Conservation (phyloP, 2,113 vertebrate genomes). For the Anas platyrhynchos region DNA sequence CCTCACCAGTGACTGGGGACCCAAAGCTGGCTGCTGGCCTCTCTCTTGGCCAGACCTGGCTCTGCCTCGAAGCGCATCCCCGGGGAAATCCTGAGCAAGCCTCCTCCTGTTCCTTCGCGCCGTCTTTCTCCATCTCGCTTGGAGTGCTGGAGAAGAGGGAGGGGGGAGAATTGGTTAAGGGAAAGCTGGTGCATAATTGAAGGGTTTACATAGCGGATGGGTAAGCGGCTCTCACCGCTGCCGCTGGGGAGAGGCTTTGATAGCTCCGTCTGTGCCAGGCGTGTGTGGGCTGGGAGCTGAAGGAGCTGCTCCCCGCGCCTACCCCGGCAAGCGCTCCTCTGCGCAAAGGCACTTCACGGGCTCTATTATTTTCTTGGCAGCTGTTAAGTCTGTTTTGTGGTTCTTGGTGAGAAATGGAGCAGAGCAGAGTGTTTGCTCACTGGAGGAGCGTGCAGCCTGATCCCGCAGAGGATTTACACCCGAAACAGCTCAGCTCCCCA, state of each 20-base stretch:
- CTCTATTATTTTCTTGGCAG: neutral
- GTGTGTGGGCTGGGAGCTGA: rapidly evolving
- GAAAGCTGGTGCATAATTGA: neutral
- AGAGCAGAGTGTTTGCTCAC: neutral
- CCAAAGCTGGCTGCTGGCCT: neutral
- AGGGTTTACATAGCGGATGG: neutral
- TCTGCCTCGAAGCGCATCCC: neutral
- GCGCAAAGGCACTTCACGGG: neutral
- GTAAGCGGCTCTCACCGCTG: neutral
- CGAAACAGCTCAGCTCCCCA: rapidly evolving
- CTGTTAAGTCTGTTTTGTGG: neutral
- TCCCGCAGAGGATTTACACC: neutral
- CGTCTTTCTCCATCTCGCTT: rapidly evolving
- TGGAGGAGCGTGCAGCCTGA: neutral
- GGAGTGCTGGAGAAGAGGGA: neutral
- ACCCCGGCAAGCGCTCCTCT: neutral
- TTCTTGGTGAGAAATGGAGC: neutral
- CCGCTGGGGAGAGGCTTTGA: neutral
- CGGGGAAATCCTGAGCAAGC: rapidly evolving
- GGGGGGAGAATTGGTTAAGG: neutral
- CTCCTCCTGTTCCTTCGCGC: rapidly evolving
- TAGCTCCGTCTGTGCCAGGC: neutral
- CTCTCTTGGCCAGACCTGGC: neutral
- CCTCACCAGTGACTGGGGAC: neutral
- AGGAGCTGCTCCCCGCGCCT: rapidly evolving